phyloP scores from a whole-genome alignment of 1,140 invertebrate genomes.

The Magallana gigas region DNA sequence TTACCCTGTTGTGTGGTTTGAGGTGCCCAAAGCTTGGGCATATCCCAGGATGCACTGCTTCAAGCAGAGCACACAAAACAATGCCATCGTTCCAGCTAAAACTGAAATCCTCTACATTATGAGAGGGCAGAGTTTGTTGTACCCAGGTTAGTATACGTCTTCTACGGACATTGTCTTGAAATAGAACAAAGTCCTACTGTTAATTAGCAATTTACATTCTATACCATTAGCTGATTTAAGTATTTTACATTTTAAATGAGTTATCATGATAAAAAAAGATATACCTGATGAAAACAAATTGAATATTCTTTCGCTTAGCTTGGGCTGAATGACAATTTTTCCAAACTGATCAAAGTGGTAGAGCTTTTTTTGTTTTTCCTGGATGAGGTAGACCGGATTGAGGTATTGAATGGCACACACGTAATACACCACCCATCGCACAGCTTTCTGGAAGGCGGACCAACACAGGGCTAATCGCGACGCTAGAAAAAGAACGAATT shows the following conservation, averaged over 20 bases:
- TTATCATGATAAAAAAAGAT: background rate
- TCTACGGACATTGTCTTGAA: constrained; percentile 60
- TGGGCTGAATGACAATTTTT: constrained; percentile 45
- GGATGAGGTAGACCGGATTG: constrained; percentile 48
- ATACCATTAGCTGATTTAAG: background rate
- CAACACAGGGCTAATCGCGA: background rate
- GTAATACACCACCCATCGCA: background rate
- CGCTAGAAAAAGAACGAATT: background rate
- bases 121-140: constrained; percentile 59
- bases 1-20: constrained; percentile 73
- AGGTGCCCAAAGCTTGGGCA: constrained; percentile 77
- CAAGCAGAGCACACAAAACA: constrained; percentile 76
- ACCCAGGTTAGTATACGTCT: constrained; percentile 64
- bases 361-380: constrained; percentile 41
- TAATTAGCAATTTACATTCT: background rate
- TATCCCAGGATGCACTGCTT: constrained; percentile 75
- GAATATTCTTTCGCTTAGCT: constrained; percentile 40
- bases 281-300: constrained; percentile 46
- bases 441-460: background rate
- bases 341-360: constrained; percentile 49
- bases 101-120: constrained; percentile 70
- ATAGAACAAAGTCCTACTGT: background rate
- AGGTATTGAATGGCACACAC: constrained; percentile 32
- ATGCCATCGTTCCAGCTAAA: constrained; percentile 78
- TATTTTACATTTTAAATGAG: background rate